A percentile compares a stretch with the other conserved stretches of the same genome.
These are phyloP conservation scores for Pollachius pollachius DNA, from an alignment of 2,113 vertebrate species.

Conservation along the genomic window DNA sequence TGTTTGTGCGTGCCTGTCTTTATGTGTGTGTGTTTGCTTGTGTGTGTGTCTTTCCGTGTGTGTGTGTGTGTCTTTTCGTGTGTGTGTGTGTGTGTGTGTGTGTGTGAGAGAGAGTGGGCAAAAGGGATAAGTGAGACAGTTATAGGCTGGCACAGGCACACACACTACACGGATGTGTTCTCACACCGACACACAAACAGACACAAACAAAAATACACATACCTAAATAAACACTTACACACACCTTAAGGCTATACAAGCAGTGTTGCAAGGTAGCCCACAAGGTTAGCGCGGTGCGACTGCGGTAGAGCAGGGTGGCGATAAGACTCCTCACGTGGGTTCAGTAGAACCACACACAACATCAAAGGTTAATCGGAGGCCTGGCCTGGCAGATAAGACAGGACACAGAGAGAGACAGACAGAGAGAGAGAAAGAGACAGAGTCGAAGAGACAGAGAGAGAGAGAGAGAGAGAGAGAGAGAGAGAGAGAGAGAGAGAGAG, in stretches of 20 bases:
- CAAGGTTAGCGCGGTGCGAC: slow-evolving; percentile 2
- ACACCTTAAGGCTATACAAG: background rate
- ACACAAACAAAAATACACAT: background rate
- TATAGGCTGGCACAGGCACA: background rate
- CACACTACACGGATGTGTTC: background rate
- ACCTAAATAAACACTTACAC: slow-evolving; percentile 11
- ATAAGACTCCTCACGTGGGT: slow-evolving; percentile 52
- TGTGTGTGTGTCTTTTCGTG: too few relatives aligned
- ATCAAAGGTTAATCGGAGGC: slow-evolving; percentile 54
- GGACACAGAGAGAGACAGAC: too few relatives aligned
- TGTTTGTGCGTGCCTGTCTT: too few relatives aligned
- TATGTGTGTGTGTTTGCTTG: too few relatives aligned
- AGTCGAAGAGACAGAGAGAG: too few relatives aligned
- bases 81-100: too few relatives aligned
- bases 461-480: too few relatives aligned
- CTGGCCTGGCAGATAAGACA: slow-evolving; percentile 5
- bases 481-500: too few relatives aligned
- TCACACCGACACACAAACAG: slow-evolving; percentile 11
- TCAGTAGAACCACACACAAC: slow-evolving; percentile 42
- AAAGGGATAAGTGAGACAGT: background rate
- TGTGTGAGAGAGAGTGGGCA: background rate
- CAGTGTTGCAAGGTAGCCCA: slow-evolving; percentile 16
- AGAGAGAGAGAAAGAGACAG: too few relatives aligned
- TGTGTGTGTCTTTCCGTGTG: too few relatives aligned
- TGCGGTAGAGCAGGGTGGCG: slow-evolving; percentile 24